Base-by-base conservation (phyloP, 1,140 invertebrate genomes). In the Drosophila dunni region DNA sequence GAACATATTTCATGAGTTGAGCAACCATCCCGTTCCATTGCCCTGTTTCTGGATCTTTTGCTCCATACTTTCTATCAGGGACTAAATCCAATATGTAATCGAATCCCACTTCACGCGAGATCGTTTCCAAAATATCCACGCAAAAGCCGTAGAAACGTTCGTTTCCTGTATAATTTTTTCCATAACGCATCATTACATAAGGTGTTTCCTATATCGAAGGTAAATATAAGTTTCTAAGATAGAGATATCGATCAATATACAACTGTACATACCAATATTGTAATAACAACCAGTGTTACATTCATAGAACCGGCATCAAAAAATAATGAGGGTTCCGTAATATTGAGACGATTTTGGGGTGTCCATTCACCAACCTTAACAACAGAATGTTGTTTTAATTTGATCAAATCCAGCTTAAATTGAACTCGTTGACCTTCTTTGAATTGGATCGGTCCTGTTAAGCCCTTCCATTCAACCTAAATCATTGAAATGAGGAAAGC, bases 121-220 rank as follows among this genome's bases (percentile, higher is more conserved):
- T 96, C 80, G 95, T 95, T 79, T 96, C 96, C 56, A 99, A 94
- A 66, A 99, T 94, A 93, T 99, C 98, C 50, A 99, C 97, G 93
- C 98, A 99, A 94, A 99, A 99, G 0, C 98, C 98, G 92, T 98
- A 97, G 93, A 96, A 98, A 24, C 97, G 94, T 15, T 97, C 96
- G 92, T 98, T 99, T 1, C 97, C 97, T 17, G 97, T 97, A 44
- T 97, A 94, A 91, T 98, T 92, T 69, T 92, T 97, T 81, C 95
- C 97, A 74, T 96, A 95, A 79, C 96, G 97, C 62, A 97, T 94
- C 97, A 99, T 99, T 8, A 99, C 97, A 92, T 99, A 99, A 0
- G 98, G 98, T 75, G 96, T 96, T 93, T 98, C 98, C 97, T 98
- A 38, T 29, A 72, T 73, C 29, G 7, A 20, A 7, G 6, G 3